Base-by-base conservation (phyloP, 2,113 vertebrate species). In the Triplophysa tibetana region DNA sequence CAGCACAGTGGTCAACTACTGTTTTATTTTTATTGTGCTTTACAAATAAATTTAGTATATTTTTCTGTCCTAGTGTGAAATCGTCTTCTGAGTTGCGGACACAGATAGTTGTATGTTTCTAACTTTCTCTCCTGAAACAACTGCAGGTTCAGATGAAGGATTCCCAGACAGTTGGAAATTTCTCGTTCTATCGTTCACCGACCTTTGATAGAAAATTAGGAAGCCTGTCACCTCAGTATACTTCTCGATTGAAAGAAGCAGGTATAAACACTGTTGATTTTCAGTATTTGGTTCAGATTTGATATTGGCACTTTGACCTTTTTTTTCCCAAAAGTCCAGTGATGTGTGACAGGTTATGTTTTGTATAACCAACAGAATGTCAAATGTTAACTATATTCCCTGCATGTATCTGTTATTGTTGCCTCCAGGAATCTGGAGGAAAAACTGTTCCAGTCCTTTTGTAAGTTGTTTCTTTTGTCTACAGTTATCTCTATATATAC, bases 371-470 rank as follows among this genome's bases (percentile, higher is more conserved):
- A 58, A 72, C 10, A 21, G 24, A 52, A 54, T 74, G 62, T 80
- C 48, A 45, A 4, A 8, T 68, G 16, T 62, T 48, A 16, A 89
- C 75, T 73, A 81, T 62, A 26, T 77, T 84, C 62, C 11, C 33
- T 8, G 5, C 38, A 2, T 58, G 29, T 0, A 50, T 45, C 33
- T 52, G 58, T 45, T 60, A 9, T 11, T 24, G 58, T 79, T 65
- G 14, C 17, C 75, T 24, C 33, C 73, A 77, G 52, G 77, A 67
- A 58, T 21, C 12, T 23, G 4, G 16, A 68, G 62, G 52, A 72
- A 73, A 63, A 81, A 80, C 26, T 17, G 56, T 19, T 80, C 81
- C 54, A 86, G 24, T 52, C 65, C 81, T 63, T 61, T 76, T 84
- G 88, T 88, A 81, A 3, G 70, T 45, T 61, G 17, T 7, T 13